phyloP scores from a whole-genome alignment of 1,140 invertebrate genomes.

The Holcopasites calliopsidis region DNA sequence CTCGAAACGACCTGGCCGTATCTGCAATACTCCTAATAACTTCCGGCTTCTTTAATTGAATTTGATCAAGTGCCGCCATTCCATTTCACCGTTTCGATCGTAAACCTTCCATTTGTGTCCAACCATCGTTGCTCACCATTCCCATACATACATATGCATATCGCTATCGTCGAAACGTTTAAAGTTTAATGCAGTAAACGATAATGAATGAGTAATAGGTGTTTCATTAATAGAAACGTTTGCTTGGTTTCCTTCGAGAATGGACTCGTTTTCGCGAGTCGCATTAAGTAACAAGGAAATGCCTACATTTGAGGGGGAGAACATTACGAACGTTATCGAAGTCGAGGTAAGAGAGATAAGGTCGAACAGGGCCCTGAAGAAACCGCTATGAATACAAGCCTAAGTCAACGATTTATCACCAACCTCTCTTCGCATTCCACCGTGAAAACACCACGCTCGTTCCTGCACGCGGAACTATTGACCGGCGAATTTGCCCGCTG shows the following conservation, averaged over 20 bases:
- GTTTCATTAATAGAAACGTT: too few relatives aligned
- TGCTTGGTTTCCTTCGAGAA: background rate
- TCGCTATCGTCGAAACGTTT: too few relatives aligned
- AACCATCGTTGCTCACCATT: background rate
- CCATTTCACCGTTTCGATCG: background rate
- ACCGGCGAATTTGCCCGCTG: background rate
- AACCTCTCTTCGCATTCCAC: conserved; percentile 20
- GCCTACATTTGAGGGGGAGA: too few relatives aligned
- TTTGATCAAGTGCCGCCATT: conserved; percentile 50
- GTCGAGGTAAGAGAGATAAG: conserved; percentile 31
- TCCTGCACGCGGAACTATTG: conserved; percentile 43
- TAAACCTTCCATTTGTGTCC: conserved; percentile 16
- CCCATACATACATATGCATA: too few relatives aligned
- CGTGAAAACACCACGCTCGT: conserved; percentile 29
- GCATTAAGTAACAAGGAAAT: too few relatives aligned
- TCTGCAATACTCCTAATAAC: conserved; percentile 56
- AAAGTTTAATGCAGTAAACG: background rate
- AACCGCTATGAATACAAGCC: conserved; percentile 51
- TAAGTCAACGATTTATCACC: conserved; percentile 60
- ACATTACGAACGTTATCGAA: conserved; percentile 36
- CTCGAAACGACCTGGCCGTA: conserved; percentile 34
- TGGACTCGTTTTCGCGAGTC: too few relatives aligned
- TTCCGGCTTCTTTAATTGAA: conserved; percentile 64
- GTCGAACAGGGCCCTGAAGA: conserved; percentile 18
- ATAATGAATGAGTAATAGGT: background rate